Percentiles rank a stretch among this genome's conserved stretches.
Evolutionary conservation across 2,113 vertebrate species (phyloP).

Genomic region (Sakesphorus luctuosus): DNA sequence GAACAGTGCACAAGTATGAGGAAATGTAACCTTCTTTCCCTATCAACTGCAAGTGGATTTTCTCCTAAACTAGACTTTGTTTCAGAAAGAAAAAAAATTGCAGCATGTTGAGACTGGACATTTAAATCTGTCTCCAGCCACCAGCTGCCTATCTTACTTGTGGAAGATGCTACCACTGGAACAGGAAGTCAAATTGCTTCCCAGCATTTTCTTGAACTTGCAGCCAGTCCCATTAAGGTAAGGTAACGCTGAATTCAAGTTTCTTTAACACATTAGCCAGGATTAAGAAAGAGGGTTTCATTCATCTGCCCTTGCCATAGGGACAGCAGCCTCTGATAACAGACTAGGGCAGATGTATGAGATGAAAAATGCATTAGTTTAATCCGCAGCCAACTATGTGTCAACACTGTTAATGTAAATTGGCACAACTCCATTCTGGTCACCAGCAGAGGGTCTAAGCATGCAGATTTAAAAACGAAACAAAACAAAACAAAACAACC

Average conservation of each 20-base stretch:
- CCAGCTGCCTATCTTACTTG: not conserved
- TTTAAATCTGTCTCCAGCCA: not conserved
- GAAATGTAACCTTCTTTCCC: not conserved
- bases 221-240: not conserved
- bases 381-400: not conserved
- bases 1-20: not conserved
- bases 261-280: not conserved
- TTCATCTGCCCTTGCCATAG: not conserved
- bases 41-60: not conserved
- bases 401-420: not conserved
- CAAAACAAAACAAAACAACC: not conserved
- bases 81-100: not conserved
- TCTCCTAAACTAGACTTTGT: not conserved
- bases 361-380: slow-evolving; percentile 10
- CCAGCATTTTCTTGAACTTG: not conserved
- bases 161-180: not conserved
- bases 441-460: not conserved
- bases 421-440: not conserved
- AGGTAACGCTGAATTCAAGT: not conserved
- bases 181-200: not conserved
- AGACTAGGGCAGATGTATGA: not conserved
- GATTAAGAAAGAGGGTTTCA: not conserved
- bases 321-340: not conserved
- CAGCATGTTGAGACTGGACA: not conserved
- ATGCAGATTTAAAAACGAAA: not conserved